Conservation (phyloP, 2,888 invertebrate species). For the Brenthis ino region DNA sequence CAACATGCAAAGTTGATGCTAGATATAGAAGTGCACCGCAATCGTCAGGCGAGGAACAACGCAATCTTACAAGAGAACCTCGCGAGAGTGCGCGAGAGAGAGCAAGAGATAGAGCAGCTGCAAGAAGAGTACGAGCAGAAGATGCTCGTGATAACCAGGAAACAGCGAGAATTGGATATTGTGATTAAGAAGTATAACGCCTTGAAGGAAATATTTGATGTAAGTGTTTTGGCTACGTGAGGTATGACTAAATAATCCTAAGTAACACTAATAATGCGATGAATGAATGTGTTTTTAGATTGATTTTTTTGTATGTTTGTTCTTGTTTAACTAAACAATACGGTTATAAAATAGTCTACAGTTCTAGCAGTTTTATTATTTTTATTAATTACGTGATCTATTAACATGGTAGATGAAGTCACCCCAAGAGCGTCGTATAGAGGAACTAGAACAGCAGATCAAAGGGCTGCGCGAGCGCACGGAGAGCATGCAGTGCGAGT, state of each 20-base stretch:
- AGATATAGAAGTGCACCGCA: constrained; percentile 82
- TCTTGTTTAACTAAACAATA: no score
- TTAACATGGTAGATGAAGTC: constrained; percentile 57
- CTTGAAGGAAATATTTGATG: constrained; percentile 41
- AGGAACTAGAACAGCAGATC: constrained; percentile 85
- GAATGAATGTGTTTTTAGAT: no score
- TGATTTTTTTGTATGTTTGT: no score
- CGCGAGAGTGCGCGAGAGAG: constrained; percentile 57
- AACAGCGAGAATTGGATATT: constrained; percentile 70
- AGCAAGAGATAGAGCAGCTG: constrained; percentile 60
- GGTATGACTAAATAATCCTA: no score
- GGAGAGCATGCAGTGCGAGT: constrained; percentile 86
- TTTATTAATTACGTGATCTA: constrained; percentile 5
- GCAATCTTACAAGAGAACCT: constrained; percentile 56
- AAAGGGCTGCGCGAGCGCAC: constrained; percentile 83
- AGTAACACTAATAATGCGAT: no score
- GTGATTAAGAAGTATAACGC: constrained; percentile 60
- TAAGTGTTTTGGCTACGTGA: constrained; percentile 14
- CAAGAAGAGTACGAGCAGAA: constrained; percentile 64
- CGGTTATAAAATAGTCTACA: no score
- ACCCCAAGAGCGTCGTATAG: constrained; percentile 84
- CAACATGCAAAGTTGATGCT: constrained; percentile 80
- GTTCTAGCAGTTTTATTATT: no score
- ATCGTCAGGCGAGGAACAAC: constrained; percentile 64
- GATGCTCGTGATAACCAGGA: constrained; percentile 55